Base-by-base conservation (phyloP, 2,113 vertebrate species). In the Elaphurus davidianus region DNA sequence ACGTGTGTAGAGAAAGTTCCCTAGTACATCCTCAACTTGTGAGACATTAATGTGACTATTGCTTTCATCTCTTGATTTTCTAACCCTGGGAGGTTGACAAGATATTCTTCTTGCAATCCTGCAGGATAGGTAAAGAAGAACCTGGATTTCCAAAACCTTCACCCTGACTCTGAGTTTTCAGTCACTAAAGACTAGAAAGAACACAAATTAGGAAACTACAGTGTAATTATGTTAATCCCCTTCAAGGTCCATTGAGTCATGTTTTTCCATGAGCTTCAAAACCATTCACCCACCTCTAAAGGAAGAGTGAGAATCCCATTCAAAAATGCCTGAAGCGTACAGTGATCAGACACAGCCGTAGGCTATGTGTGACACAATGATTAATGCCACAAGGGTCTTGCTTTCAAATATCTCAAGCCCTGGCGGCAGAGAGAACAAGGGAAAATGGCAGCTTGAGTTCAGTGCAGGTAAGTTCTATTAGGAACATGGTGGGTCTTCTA, bases 191-290 rank as follows among this genome's bases (percentile, higher is more conserved):
- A 78, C 28, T 93, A 47, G 64, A 62, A 28, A 95, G 15, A 92
- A 81, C 62, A 50, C 15, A 91, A 78, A 71, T 86, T 86, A 36
- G 54, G 92, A 76, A 71, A 71, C 19, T 71, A 71, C 67, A 36
- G 19, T 40, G 23, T 16, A 7, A 60, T 50, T 76, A 36, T 30
- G 33, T 78, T n/a, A 67, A 89, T 93, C 28, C 47, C 6, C 17
- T 25, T 59, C 16, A 50, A 4, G 13, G 81, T 87, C 83, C 78
- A 79, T 15, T 25, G 90, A 87, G 12, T 47, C 52, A 30, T 43
- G 2, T 71, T 91, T 27, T 81, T 45, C 86, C 43, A 47, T 76
- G 30, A 96, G 59, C 91, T 87, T 94, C 52, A 85, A 36, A 94
- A 78, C 36, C 74, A 74, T 23, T 16, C 12, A 5, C 6, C 16